phyloP scores from a whole-genome alignment of 2,113 vertebrate genomes.

The Gasterosteus nipponicus region DNA sequence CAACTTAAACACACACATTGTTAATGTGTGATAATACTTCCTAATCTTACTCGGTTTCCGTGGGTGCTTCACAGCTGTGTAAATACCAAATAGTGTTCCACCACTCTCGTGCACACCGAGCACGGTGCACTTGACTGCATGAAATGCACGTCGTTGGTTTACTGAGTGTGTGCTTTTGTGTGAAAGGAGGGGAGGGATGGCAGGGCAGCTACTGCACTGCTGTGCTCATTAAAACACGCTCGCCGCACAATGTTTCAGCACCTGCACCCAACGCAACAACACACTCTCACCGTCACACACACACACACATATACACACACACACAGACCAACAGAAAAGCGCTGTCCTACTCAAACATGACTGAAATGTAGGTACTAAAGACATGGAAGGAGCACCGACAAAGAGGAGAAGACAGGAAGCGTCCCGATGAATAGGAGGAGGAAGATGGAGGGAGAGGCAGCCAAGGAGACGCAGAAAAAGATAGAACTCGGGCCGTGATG shows the following conservation, averaged over 20 bases:
- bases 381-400: conserved; percentile 30
- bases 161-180: conserved; percentile 32
- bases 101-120: conserved; percentile 29
- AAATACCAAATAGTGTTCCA: conserved; percentile 31
- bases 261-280: conserved; percentile 68
- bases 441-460: conserved; percentile 8
- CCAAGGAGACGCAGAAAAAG: conserved; percentile 22
- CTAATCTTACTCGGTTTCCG: conserved; percentile 1
- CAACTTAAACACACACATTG: conserved; percentile 23
- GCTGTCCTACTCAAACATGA: conserved; percentile 52
- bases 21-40: background rate
- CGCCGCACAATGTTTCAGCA: conserved; percentile 75
- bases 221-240: conserved; percentile 73
- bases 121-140: conserved; percentile 37
- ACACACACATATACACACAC: conserved; percentile 51
- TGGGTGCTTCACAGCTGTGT: conserved; percentile 6
- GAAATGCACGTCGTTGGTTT: conserved; percentile 23
- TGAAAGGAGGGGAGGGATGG: conserved; percentile 36
- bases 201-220: conserved; percentile 30
- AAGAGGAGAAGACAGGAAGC: background rate
- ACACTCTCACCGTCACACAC: conserved; percentile 43
- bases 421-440: background rate
- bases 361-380: conserved; percentile 32
- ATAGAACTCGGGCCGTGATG: conserved; percentile 22
- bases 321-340: conserved; percentile 36